Evolutionary conservation across 92 coral and sea anemone genomes (phyloP), one percentile per base, ranked within the genome.

Genomic region (Zoanthus sociatus): DNA sequence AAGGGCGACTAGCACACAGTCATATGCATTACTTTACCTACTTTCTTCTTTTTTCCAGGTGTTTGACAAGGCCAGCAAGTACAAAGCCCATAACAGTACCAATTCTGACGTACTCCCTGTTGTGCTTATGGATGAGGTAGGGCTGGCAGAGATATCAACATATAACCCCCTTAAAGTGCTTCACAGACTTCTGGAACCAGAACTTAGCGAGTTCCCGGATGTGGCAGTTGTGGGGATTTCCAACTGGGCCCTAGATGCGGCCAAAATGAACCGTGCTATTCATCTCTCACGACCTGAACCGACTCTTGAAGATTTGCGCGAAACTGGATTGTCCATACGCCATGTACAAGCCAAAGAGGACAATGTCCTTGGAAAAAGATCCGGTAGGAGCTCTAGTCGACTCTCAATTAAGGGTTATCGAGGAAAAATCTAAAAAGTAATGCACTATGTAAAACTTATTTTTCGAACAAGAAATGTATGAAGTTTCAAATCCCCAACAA

Each of bases 241-340:
- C 84, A 79, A 79, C 44, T 79, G 84, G 84, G 84, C 84, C 7
- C 84, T 89, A 15, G 92, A 89, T 84, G 92, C 92, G 1, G 92
- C 92, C 69, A 89, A 89, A 70, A 89, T 89, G 92, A 89, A 89
- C 82, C 77, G 92, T 84, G 92, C 92, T 5, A 89, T 84, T 60
- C 92, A 89, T 44, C 86, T 89, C 76, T 89, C 92, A 53, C 82
- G 92, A 32, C 92, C 92, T 16, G 89, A 84, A 71, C 92, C 92
- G 4, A 84, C 92, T 0, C 71, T 53, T 18, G 56, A 77, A 0
- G 92, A 89, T 76, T 73, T 89, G 17, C 71, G 78, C 83, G 89
- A 87, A 32, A 87, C 89, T 5, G 90, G 90, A 63, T 15, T 66
- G 56, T 61, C 84, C 71, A 79, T 87, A 20, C 89, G 73, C 46